Base-by-base conservation (phyloP, 2,113 vertebrate species). In the Trematomus loennbergii region DNA sequence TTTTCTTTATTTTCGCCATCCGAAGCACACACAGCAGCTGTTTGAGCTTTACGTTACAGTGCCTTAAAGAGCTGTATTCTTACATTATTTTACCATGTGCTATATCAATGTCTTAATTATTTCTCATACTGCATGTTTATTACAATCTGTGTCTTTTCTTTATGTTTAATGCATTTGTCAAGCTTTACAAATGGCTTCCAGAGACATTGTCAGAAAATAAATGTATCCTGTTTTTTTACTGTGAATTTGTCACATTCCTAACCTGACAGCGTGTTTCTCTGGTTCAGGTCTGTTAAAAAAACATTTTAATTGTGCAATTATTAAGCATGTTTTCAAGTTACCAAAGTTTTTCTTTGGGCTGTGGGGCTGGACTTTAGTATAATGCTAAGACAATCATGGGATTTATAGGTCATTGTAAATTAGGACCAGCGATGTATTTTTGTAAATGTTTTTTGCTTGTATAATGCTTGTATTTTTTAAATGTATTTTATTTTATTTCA, bases 161-260 rank as follows among this genome's bases (percentile, higher is more conserved):
- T 15, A 45, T 81, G 63, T 82, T 68, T 20, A 63, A n/a, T 53
- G 29, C 33, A 68, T 53, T 53, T 15, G 12, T 53, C 11, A 4
- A 50, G 64, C 52, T 73, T 75, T 79, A 66, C 53, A 55, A 75
- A 70, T 29, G 13, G 25, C 64, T 64, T 20, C 25, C 40, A 70
- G 62, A 80, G 73, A 76, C 63, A 7, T 12, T 62, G 49, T 77
- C 46, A 75, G 71, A 33, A 45, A 53, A 49, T 36, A 74, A 40
- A 81, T 40, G 25, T 54, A 43, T 69, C 63, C 69, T 79, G 66
- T 74, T 62, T 74, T 62, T 7, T 67, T 71, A 89, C 87, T 89
- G 90, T 93, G 88, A 92, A 89, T 78, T 60, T 50, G 59, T 78
- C 75, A 83, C 89, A 88, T 93, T 92, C 82, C 85, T 81, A 53